phyloP scores from a whole-genome alignment of 1,140 invertebrate genomes.

The Dendrolimus kikuchii region DNA sequence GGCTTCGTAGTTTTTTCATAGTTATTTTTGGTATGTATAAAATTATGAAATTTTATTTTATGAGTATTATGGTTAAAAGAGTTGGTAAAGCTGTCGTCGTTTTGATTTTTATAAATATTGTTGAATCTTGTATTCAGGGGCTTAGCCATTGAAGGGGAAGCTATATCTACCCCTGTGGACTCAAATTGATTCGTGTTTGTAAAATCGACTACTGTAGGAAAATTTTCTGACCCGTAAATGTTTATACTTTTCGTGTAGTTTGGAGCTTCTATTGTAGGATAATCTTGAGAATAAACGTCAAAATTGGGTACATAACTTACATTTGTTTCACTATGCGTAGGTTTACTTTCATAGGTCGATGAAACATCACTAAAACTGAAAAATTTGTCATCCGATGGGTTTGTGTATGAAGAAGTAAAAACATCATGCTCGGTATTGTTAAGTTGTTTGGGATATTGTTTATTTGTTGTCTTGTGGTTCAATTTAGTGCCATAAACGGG shows the following conservation, averaged over 20 bases:
- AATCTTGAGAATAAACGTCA: conserved; percentile 14
- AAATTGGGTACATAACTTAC: conserved; percentile 18
- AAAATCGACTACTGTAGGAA: conserved; percentile 54
- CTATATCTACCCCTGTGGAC: conserved; percentile 38
- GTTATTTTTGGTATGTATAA: conserved; percentile 9
- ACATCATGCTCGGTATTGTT: conserved; percentile 34
- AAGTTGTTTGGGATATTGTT: conserved; percentile 27
- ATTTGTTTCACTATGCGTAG: conserved; percentile 17
- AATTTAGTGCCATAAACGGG: conserved; percentile 56
- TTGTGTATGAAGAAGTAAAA: conserved; percentile 10
- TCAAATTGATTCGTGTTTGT: conserved; percentile 43
- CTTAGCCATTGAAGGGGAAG: conserved; percentile 15
- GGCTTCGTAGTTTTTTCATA: conserved; percentile 15
- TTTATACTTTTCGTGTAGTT: conserved; percentile 16
- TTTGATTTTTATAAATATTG: conserved; percentile 10
- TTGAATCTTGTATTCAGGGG: neutral
- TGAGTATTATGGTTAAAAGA: conserved; percentile 7
- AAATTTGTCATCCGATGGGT: conserved; percentile 19
- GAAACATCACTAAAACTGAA: conserved; percentile 16
- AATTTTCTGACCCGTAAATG: conserved; percentile 26
- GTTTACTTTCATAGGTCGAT: conserved; percentile 18
- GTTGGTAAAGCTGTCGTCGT: conserved; percentile 13
- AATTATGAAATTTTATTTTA: conserved; percentile 7
- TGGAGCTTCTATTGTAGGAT: conserved; percentile 17
- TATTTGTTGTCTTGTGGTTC: conserved; percentile 27